Evolutionary conservation across 2,113 vertebrate species (phyloP).

Genomic region (Actenoides lindsayi): DNA sequence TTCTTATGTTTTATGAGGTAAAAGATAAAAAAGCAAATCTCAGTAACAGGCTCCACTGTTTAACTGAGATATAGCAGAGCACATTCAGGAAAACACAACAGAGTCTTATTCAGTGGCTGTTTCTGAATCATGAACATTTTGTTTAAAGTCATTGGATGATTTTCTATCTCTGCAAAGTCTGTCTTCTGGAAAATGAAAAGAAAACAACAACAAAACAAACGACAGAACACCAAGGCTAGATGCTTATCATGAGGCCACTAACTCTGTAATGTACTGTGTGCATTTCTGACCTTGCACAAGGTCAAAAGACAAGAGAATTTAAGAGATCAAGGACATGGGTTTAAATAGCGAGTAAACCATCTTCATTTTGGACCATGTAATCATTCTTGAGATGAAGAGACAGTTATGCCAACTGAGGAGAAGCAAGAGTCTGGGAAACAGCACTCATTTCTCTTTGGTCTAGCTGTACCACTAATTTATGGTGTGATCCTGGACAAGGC

Average conservation of each 20-base stretch:
- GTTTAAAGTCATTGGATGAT: not conserved
- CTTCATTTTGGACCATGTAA: not conserved
- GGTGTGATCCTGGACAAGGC: not conserved
- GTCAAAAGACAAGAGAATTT: not conserved
- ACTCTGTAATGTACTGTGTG: not conserved
- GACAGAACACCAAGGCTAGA: not conserved
- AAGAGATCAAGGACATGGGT: not conserved
- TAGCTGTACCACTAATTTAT: constrained; percentile 4
- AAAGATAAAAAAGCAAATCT: not conserved
- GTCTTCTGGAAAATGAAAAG: not conserved
- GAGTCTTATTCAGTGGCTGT: not conserved
- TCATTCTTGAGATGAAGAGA: not conserved
- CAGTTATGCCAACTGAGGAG: not conserved
- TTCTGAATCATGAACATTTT: not conserved
- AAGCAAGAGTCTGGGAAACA: not conserved
- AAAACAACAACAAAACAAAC: not conserved
- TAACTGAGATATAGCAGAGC: not conserved
- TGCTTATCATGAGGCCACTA: not conserved
- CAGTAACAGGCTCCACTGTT: not conserved
- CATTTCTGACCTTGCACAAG: not conserved
- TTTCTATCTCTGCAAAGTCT: not conserved
- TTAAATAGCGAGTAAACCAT: not conserved
- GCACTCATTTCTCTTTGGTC: not conserved
- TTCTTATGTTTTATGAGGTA: not conserved
- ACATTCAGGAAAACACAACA: not conserved